These are phyloP conservation scores for Andricus quercusramuli DNA, from an alignment of 2,888 invertebrate genomes.

Conservation along the genomic window DNA sequence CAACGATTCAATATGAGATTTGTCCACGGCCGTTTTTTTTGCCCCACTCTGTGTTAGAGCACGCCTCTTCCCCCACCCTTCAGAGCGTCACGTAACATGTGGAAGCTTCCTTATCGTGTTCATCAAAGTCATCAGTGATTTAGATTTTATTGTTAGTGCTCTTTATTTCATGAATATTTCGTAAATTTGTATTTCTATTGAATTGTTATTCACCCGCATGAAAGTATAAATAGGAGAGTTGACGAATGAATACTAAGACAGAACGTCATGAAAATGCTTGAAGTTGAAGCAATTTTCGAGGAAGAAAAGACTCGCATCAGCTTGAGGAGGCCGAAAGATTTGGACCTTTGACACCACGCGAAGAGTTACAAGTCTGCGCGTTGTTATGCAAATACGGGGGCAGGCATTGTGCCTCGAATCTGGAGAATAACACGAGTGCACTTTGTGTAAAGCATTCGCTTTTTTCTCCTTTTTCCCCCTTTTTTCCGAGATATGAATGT, in stretches of 20 bases:
- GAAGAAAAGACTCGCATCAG: slow-evolving; percentile 32
- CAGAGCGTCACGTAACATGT: no score
- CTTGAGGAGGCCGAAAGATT: slow-evolving; percentile 45
- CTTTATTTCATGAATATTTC: no score
- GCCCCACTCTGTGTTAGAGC: no score
- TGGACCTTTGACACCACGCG: slow-evolving; percentile 66
- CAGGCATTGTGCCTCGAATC: slow-evolving; percentile 60
- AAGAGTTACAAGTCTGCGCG: slow-evolving; percentile 59
- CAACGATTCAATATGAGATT: no score
- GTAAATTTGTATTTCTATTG: neutral
- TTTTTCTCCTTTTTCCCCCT: neutral
- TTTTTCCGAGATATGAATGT: slow-evolving; percentile 7
- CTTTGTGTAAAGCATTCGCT: slow-evolving; percentile 30
- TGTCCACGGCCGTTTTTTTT: no score
- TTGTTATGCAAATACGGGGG: slow-evolving; percentile 66
- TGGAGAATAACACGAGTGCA: slow-evolving; percentile 48
- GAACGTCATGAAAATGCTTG: slow-evolving; percentile 30
- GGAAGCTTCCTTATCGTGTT: no score
- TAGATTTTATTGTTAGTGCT: no score
- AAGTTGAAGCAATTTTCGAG: slow-evolving; percentile 18
- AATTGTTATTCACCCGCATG: neutral
- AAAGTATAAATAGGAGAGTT: neutral
- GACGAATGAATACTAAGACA: slow-evolving; percentile 1
- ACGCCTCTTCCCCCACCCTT: no score
- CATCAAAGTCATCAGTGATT: no score